Evolutionary conservation across 2,113 vertebrate genomes (phyloP), one percentile per base, ranked within the genome.

Genomic region (Crotalus horridus): DNA sequence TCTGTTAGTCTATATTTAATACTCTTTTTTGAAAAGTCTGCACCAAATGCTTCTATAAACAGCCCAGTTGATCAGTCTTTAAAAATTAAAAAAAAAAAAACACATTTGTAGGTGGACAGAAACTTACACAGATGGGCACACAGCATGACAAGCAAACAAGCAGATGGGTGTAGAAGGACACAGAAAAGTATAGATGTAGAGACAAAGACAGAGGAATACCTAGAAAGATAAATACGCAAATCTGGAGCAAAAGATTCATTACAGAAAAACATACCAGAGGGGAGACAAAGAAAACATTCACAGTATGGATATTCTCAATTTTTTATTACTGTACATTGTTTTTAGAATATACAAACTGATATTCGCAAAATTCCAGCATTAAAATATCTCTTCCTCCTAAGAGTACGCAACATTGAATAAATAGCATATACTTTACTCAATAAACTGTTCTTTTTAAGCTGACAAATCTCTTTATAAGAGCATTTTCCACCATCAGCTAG

Each of bases 91-190:
- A 51, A 46, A 29, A 93, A 86, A 33, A 12, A 43, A 92, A 17
- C 46, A 81, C 81, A 90, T 61, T 87, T 86, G 81, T 58, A 90
- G 92, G 89, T 93, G 89, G 92, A 93, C 74, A 90, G 89, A 93
- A 87, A 93, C 9, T 39, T 54, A 87, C 46, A 54, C 92, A 90
- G 92, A 93, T 93, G 89, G 92, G 46, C 56, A 87, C 89, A 61
- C 92, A 93, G 92, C 89, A 93, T 93, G 92, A 64, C 43, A 90
- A 61, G 74, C 92, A 64, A 90, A 89, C 21, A 93, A 93, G 56
- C 92, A 93, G 92, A 90, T 93, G 92, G 92, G 90, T 87, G 43
- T 74, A 92, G 92, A 89, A 89, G 87, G 88, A 92, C 69, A 93
- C 46, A 86, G 55, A 90, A 90, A 26, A 54, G 48, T 93, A 93